Conservation (phyloP, 2,113 vertebrate species). For the Carollia perspicillata region DNA sequence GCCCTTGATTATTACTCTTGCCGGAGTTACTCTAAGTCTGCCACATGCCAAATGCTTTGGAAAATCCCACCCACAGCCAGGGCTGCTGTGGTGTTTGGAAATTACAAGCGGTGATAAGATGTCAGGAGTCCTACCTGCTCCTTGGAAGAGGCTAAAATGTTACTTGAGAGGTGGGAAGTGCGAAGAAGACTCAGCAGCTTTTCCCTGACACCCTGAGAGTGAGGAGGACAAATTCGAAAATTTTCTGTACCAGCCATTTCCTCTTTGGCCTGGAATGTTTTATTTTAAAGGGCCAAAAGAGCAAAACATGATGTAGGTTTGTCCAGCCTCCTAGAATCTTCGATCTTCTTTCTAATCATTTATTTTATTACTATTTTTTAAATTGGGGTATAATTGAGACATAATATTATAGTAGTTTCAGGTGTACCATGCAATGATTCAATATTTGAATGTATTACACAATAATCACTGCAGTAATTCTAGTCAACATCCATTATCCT, state of each 20-base stretch:
- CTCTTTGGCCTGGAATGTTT: not conserved
- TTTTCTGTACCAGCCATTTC: not conserved
- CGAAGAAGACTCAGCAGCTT: not conserved
- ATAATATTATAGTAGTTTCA: not conserved
- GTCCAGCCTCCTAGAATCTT: not conserved
- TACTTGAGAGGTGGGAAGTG: conserved; percentile 15
- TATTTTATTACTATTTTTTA: not conserved
- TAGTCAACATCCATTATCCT: not conserved
- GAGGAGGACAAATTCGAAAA: not conserved
- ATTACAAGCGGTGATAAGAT: conserved; percentile 45
- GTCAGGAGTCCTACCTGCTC: conserved; percentile 48
- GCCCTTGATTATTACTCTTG: conserved; percentile 48
- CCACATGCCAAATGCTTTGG: conserved; percentile 19
- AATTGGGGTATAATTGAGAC: not conserved
- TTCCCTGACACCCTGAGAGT: not conserved
- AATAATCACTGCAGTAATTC: not conserved
- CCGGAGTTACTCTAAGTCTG: not conserved
- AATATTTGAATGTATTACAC: not conserved
- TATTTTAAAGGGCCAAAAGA: not conserved
- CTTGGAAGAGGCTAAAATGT: conserved; percentile 40
- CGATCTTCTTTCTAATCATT: not conserved
- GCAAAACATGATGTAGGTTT: not conserved
- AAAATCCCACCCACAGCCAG: conserved; percentile 48
- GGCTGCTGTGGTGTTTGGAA: conserved; percentile 16
- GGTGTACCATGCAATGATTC: not conserved